Percentiles rank a stretch among this genome's conserved stretches.
Conservation (phyloP, 2,797 vertebrate genomes). For the Chromis chromis region DNA sequence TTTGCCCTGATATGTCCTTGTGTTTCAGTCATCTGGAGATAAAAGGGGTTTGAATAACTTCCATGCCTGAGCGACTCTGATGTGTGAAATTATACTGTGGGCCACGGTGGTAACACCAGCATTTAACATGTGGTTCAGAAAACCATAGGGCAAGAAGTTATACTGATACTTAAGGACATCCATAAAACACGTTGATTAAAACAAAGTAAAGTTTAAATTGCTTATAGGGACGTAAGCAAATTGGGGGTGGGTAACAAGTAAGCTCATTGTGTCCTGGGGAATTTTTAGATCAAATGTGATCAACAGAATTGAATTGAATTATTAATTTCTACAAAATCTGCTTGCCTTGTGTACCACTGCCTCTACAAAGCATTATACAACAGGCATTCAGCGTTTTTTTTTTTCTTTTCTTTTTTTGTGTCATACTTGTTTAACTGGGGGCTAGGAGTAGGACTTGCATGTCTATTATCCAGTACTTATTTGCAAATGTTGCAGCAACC, state of each 20-base stretch:
- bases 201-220: not conserved
- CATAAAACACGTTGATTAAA: slow-evolving; percentile 18
- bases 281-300: not conserved
- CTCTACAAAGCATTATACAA: not conserved
- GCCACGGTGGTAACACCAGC: slow-evolving; percentile 7
- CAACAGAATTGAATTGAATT: not conserved
- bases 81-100: slow-evolving; percentile 26
- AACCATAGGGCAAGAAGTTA: slow-evolving; percentile 14
- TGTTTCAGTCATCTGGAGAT: slow-evolving; percentile 41
- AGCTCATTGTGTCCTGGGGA: not conserved
- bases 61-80: not conserved
- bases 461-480: slow-evolving; percentile 17
- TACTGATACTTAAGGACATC: slow-evolving; percentile 4
- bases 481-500: slow-evolving; percentile 49
- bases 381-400: not conserved
- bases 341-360: not conserved
- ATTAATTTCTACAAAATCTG: not conserved
- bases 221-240: not conserved
- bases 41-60: slow-evolving; percentile 61
- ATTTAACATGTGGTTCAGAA: slow-evolving; percentile 21
- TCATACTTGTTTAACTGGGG: not conserved
- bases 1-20: slow-evolving; percentile 25
- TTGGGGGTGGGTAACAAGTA: not conserved
- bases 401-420: not conserved
- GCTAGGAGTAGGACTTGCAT: slow-evolving; percentile 1